Conservation (phyloP, 1,140 invertebrate genomes). For the Macrosteles quadrilineatus region DNA sequence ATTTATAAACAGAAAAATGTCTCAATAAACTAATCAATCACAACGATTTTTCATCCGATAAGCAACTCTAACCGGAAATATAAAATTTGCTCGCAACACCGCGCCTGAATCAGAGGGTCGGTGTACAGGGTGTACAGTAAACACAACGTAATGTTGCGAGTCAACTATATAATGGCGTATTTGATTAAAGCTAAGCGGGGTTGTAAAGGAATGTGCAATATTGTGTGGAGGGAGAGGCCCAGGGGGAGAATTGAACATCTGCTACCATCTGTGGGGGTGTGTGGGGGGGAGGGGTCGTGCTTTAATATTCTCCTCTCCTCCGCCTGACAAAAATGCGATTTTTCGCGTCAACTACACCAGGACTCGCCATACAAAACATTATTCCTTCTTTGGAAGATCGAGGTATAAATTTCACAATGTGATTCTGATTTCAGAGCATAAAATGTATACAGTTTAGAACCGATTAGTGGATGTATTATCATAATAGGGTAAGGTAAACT, state of each 20-base stretch:
- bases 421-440: no score
- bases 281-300: neutral
- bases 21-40: no score
- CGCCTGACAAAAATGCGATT: constrained; percentile 11
- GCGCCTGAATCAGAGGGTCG: no score
- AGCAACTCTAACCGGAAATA: no score
- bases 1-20: no score
- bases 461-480: no score
- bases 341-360: neutral
- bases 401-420: no score
- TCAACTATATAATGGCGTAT: constrained; percentile 5
- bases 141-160: neutral
- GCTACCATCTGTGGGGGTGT: neutral
- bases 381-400: no score
- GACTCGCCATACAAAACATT: neutral
- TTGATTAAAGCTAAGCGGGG: constrained; percentile 6
- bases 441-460: no score
- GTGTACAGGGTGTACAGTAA: neutral
- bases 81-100: no score
- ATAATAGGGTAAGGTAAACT: no score
- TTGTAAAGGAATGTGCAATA: neutral
- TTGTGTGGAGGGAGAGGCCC: neutral
- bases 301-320: constrained; percentile 10
- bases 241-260: neutral
- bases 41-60: no score